Evolutionary conservation across 2,113 vertebrate genomes (phyloP), one percentile per base, ranked within the genome.

Genomic region (Polypterus bichir): DNA sequence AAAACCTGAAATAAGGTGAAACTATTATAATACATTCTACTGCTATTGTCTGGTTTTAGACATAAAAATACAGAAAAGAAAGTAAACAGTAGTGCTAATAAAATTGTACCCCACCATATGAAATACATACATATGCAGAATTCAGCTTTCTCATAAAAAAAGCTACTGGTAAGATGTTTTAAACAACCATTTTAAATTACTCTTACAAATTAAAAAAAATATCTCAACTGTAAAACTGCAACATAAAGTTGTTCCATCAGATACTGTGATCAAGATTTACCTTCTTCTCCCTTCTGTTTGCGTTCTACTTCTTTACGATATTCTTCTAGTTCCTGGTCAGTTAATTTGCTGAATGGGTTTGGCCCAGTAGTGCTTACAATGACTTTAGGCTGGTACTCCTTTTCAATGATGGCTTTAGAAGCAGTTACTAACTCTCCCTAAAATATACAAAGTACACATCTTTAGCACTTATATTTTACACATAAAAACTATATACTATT

Each of bases 331-430:
- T 97, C 96, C 59, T 82, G 88, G 72, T 98, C 93, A 0, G 92
- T 95, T 69, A 93, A 84, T 54, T 93, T 89, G 71, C 85, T 96
- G 88, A 98, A 98, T 45, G 96, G 96, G 74, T 98, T 98, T 62
- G 96, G 96, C 65, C 93, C 96, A 0, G 93, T 79, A 68, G 93
- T 97, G 84, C 87, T 93, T 74, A 98, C 81, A 0, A 97, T 87
- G n/a, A 94, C 92, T 7, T 81, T 83, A 4, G 94, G 94, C 73
- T 98, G 96, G 71, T 96, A 98, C 57, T 98, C 96, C 64, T 98
- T 98, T 72, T 98, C 96, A 5, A 98, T 98, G 69, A 98, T 98
- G 69, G 96, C 94, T 78, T 98, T 98, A 9, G 96, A 98, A 0
- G 96, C 96, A 0, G 94, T 98, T 78, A 98, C 92, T 59, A 98